Evolutionary conservation across 2,113 vertebrate genomes (phyloP).

Genomic region (Mola mola): DNA sequence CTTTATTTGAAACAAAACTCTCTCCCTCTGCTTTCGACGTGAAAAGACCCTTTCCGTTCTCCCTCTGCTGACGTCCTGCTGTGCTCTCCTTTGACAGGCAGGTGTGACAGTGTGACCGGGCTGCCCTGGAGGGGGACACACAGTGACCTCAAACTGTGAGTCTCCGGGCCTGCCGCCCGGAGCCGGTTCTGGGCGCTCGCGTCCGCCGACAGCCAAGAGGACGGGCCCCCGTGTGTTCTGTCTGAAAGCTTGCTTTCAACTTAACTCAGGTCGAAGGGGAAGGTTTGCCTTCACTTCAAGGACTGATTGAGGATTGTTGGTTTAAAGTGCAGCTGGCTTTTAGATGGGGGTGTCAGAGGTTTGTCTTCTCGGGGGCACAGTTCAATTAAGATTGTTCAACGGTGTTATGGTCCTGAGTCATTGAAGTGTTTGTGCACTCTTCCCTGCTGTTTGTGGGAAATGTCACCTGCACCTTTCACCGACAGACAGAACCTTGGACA

Average conservation of each 20-base stretch:
- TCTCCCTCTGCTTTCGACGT: conserved; percentile 6
- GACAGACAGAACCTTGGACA: conserved; percentile 6
- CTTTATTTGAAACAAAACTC: conserved; percentile 46
- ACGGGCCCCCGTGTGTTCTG: conserved; percentile 57
- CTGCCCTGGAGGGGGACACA: conserved; percentile 72
- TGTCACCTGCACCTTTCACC: conserved; percentile 31
- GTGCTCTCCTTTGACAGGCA: conserved; percentile 79
- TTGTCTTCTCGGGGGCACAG: conserved; percentile 38
- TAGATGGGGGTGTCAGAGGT: conserved; percentile 34
- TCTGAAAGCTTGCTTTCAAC: conserved; percentile 53
- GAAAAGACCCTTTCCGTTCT: neutral
- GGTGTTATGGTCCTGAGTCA: conserved; percentile 33
- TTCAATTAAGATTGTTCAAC: conserved; percentile 56
- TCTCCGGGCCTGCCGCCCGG: conserved; percentile 35
- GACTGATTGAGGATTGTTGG: conserved; percentile 11
- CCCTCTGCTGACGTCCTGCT: conserved; percentile 30
- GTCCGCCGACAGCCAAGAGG: conserved; percentile 42
- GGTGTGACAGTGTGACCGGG: conserved; percentile 82
- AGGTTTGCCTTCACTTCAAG: conserved; percentile 22
- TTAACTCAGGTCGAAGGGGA: conserved; percentile 55
- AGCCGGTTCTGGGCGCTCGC: conserved; percentile 38
- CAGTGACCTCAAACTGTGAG: conserved; percentile 82
- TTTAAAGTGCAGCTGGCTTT: conserved; percentile 32
- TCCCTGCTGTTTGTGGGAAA: conserved; percentile 18
- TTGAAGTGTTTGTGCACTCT: conserved; percentile 15